These are phyloP conservation scores for Idaea dimidiata DNA, from an alignment of 2,888 invertebrate species.

Conservation along the genomic window DNA sequence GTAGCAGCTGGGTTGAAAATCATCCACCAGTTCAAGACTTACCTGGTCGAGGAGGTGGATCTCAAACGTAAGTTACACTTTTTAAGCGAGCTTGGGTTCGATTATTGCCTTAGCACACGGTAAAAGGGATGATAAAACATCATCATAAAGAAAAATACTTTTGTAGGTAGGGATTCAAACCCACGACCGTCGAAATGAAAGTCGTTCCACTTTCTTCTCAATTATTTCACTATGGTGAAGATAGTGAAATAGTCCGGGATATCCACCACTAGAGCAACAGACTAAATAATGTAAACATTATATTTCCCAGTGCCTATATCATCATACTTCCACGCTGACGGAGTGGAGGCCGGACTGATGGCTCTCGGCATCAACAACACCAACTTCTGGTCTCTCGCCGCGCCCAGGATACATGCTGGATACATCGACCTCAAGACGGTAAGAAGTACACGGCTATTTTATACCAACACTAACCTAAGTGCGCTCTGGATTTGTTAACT, in stretches of 20 bases:
- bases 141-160: no score
- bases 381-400: conserved; percentile 72
- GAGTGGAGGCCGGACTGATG: conserved; percentile 45
- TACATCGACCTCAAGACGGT: conserved; percentile 60
- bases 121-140: no score
- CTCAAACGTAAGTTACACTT: conserved; percentile 61
- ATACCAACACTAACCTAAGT: neutral
- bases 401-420: conserved; percentile 57
- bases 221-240: no score
- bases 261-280: no score
- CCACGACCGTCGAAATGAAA: no score
- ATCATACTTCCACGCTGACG: conserved; percentile 47
- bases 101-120: no score
- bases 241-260: no score
- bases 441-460: conserved; percentile 15
- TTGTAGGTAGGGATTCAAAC: no score
- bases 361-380: conserved; percentile 66
- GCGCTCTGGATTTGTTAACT: no score
- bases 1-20: conserved; percentile 60
- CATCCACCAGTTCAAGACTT: conserved; percentile 68
- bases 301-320: conserved; percentile 50
- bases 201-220: no score
- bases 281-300: neutral
- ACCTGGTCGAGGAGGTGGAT: conserved; percentile 61
- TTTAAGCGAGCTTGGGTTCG: neutral